Base-by-base conservation (phyloP, 2,888 invertebrate species). In the Leuctra nigra region DNA sequence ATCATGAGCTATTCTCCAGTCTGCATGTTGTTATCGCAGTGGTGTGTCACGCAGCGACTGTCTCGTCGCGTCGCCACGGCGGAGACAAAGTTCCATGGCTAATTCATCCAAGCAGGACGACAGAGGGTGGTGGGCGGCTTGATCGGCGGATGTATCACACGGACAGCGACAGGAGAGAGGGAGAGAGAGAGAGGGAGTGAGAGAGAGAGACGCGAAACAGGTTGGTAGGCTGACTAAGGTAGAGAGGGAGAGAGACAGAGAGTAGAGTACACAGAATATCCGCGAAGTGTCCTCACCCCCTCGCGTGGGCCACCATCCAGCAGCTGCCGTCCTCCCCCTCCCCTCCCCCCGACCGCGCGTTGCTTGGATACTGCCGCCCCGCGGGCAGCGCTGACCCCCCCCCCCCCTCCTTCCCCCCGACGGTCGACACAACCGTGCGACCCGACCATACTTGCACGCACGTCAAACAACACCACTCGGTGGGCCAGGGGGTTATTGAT, bases 351-450 rank as follows among this genome's bases (percentile, higher is more conserved):
- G 63, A 62, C 64, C 65, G 66, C 65, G 64, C 64, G 64, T 66
- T 65, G 69, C 68, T 66, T 70, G 67, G 71, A 70, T 70, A 63
- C 61, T 61, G 59, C 58, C 61, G 57, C 59, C 61, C 56, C 48
- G 38, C 54, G 54, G 54, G 54, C 47, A 52, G 58, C 55, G 39
- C 46, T 58, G 58, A 55, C 58, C 58, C 55, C 55, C 58, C 58
- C 35, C 55, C 55, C 58, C 62, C 63, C 60, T 60, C 62, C 60
- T 62, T 63, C 62, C 63, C 60, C 62, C 63, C 63, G 67, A 65
- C 59, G 66, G 67, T 69, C 68, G 70, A 68, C 70, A 70, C 66
- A 70, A 60, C 61, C 61, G 57, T 56, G 63, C 47, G 55, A 52
- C 58, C 54, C 54, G 24, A 48, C 48, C 22, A 24, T 23, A 29